Conservation (phyloP, 2,888 invertebrate species). For the Chymomyza procnemis region DNA sequence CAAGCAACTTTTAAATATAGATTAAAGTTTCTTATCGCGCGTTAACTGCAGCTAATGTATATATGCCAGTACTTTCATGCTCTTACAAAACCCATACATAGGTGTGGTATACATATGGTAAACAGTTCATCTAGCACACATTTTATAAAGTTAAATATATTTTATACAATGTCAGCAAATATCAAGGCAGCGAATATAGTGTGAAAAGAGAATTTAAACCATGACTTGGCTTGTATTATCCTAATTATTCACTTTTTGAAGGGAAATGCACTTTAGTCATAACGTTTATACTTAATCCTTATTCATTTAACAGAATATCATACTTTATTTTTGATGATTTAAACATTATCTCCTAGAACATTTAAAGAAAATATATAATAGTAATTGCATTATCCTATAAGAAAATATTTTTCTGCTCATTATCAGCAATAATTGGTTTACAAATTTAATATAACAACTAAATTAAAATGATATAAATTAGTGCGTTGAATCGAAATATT, state of each 20-base stretch:
- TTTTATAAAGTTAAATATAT: background rate
- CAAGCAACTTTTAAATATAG: constrained; percentile 57
- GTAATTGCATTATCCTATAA: too few relatives aligned
- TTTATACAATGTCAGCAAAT: background rate
- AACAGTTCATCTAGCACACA: constrained; percentile 1
- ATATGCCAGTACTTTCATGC: background rate
- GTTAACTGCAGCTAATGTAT: constrained; percentile 56
- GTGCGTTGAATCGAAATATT: too few relatives aligned
- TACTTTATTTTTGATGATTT: too few relatives aligned
- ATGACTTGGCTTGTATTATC: background rate
- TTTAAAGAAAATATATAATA: too few relatives aligned
- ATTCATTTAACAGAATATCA: too few relatives aligned
- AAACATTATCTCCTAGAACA: too few relatives aligned
- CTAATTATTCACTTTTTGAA: background rate
- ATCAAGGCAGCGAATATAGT: background rate
- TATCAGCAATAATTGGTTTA: too few relatives aligned
- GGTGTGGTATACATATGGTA: constrained; percentile 4
- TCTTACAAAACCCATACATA: background rate
- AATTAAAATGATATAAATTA: too few relatives aligned
- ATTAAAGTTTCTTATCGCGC: constrained; percentile 68
- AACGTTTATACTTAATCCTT: too few relatives aligned
- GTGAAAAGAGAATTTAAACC: background rate
- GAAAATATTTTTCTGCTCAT: too few relatives aligned
- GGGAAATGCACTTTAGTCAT: background rate
- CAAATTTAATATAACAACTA: too few relatives aligned